A percentile compares a stretch with the other conserved stretches of the same genome.
Conservation (phyloP, 2,888 invertebrate species). For the Nymphalis urticae region DNA sequence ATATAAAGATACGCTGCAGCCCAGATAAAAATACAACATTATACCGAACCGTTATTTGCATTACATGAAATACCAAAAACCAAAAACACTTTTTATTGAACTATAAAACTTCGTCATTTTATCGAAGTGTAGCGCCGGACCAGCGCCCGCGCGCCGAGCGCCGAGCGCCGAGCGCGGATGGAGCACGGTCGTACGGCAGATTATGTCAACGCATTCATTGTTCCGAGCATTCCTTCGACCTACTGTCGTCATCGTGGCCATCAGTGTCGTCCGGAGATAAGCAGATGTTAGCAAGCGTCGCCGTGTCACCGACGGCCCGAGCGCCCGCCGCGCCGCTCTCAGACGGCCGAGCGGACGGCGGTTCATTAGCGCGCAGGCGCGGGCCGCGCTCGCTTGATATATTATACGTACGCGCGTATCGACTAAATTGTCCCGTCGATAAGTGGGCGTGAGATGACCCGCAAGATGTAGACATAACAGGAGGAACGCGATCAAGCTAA, state of each 20-base stretch:
- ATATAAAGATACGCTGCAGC: background rate
- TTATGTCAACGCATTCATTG: constrained; percentile 7
- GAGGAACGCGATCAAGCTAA: constrained; percentile 1
- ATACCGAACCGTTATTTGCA: background rate
- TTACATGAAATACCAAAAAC: background rate
- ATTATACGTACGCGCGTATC: constrained; percentile 67
- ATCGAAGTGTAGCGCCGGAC: background rate
- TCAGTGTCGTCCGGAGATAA: constrained; percentile 27
- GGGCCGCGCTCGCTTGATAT: constrained; percentile 54
- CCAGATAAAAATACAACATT: background rate
- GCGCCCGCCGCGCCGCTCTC: constrained; percentile 3
- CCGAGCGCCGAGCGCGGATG: background rate
- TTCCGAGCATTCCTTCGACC: constrained; percentile 23
- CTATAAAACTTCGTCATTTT: background rate
- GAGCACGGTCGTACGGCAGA: background rate
- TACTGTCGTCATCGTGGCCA: constrained; percentile 23
- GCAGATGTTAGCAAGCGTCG: constrained; percentile 19
- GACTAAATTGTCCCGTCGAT: constrained; percentile 70
- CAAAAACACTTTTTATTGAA: background rate
- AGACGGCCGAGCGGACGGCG: constrained; percentile 4
- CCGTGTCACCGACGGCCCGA: background rate
- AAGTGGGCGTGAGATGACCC: constrained; percentile 68
- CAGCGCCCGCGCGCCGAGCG: too few relatives aligned
- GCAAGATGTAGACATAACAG: constrained; percentile 21
- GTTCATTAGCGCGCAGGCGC: constrained; percentile 38